Conservation (phyloP, 2,888 invertebrate species). For the Platycnemis pennipes region DNA sequence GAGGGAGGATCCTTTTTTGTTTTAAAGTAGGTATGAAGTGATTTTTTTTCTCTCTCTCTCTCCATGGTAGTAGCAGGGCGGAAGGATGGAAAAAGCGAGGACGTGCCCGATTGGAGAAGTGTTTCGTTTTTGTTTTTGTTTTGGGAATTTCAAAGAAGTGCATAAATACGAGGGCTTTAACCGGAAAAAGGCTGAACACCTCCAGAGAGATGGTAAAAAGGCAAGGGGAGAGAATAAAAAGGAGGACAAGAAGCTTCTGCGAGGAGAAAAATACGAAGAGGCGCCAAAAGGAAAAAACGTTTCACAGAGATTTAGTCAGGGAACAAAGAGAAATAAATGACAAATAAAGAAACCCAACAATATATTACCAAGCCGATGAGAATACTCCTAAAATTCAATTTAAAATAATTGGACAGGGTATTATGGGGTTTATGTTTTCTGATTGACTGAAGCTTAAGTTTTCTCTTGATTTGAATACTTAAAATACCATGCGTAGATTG, state of each 20-base stretch:
- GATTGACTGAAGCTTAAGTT: too few species aligned
- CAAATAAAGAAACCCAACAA: background rate
- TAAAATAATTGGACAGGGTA: too few species aligned
- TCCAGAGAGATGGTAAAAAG: background rate
- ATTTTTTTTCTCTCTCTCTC: too few species aligned
- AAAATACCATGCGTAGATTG: too few species aligned
- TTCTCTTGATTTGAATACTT: too few species aligned
- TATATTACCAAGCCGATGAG: too few species aligned
- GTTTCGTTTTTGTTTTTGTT: background rate
- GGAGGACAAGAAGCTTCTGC: background rate
- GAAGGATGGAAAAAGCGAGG: background rate
- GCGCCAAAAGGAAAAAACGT: background rate
- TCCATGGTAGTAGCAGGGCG: background rate
- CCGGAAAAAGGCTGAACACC: background rate
- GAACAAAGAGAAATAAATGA: background rate
- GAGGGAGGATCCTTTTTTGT: background rate
- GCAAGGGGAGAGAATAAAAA: background rate
- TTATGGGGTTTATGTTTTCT: too few species aligned
- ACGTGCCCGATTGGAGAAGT: background rate
- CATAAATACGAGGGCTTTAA: slow-evolving; percentile 19
- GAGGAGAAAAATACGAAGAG: background rate
- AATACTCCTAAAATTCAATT: too few species aligned
- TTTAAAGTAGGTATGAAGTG: background rate
- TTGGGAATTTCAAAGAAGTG: background rate
- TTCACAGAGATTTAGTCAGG: background rate